phyloP scores from a whole-genome alignment of 2,797 vertebrate genomes.

The Antennarius maculatus region DNA sequence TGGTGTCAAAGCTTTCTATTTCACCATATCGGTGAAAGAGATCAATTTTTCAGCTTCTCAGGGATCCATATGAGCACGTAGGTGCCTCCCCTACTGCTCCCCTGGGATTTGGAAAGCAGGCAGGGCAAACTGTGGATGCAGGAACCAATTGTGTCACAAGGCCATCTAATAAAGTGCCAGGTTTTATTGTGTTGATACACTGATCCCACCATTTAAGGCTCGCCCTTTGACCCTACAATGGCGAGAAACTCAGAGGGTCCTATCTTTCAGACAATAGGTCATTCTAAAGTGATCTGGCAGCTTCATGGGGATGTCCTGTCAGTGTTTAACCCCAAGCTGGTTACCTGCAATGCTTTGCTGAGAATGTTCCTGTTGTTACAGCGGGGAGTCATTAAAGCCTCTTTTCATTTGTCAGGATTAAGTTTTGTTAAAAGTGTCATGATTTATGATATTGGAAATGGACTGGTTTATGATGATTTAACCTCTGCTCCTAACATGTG shows the following conservation, averaged over 20 bases:
- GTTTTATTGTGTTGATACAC: slow-evolving; percentile 86
- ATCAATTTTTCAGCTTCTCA: slow-evolving; percentile 68
- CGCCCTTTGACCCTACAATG: slow-evolving; percentile 81
- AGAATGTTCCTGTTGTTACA: slow-evolving; percentile 56
- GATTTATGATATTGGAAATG: slow-evolving; percentile 76
- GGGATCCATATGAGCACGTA: slow-evolving; percentile 70
- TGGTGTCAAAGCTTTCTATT: slow-evolving; percentile 43
- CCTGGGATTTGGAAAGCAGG: slow-evolving; percentile 72
- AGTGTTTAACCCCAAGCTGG: slow-evolving; percentile 67
- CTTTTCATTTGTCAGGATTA: slow-evolving; percentile 70
- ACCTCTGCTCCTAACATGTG: slow-evolving; percentile 69
- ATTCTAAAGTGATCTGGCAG: slow-evolving; percentile 74
- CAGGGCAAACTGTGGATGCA: slow-evolving; percentile 75
- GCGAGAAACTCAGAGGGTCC: slow-evolving; percentile 65
- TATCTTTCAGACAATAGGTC: slow-evolving; percentile 77
- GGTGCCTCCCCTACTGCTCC: slow-evolving; percentile 70
- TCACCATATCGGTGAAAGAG: slow-evolving; percentile 58
- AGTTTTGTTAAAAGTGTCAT: slow-evolving; percentile 59
- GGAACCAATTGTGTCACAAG: slow-evolving; percentile 76
- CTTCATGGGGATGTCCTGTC: slow-evolving; percentile 59
- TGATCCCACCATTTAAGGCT: slow-evolving; percentile 81
- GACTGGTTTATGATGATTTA: slow-evolving; percentile 76
- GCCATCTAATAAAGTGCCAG: slow-evolving; percentile 86
- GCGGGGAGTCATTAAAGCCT: slow-evolving; percentile 33
- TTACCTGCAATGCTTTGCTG: slow-evolving; percentile 49